A percentile compares a stretch with the other conserved stretches of the same genome.
Conservation (phyloP, 2,888 invertebrate species). For the Ectemnius lituratus region DNA sequence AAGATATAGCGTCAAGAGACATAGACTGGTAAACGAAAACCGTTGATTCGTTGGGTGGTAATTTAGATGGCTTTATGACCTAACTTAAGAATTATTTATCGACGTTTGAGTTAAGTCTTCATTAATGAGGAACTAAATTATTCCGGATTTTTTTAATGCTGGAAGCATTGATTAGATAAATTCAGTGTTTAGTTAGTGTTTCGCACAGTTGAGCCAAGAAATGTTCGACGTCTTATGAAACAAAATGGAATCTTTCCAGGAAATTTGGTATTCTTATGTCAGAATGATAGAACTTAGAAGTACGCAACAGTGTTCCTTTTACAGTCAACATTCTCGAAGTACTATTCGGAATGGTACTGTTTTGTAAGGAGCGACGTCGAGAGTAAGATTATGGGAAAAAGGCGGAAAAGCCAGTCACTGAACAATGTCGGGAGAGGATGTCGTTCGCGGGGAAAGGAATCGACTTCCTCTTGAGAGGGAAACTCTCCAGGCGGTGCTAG, state of each 20-base stretch:
- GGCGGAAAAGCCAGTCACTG: constrained; percentile 20
- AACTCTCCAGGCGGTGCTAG: constrained; percentile 37
- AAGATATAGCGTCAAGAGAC: constrained; percentile 54
- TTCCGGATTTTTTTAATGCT: background rate
- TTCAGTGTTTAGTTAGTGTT: too few relatives aligned
- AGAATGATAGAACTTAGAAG: background rate
- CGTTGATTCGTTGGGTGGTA: background rate
- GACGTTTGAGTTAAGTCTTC: background rate
- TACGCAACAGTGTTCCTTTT: background rate
- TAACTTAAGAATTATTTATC: constrained; percentile 6
- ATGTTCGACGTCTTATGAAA: too few relatives aligned
- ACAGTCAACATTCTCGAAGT: background rate
- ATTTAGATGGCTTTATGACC: background rate
- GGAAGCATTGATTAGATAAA: too few relatives aligned
- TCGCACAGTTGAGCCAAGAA: too few relatives aligned
- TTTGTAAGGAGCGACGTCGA: constrained; percentile 10
- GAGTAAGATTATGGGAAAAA: constrained; percentile 32
- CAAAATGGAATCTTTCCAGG: too few relatives aligned
- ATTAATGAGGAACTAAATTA: background rate
- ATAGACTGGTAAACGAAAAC: background rate
- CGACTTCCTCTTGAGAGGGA: constrained; percentile 52
- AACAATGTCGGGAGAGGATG: constrained; percentile 28
- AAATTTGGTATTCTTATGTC: background rate
- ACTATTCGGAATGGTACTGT: background rate
- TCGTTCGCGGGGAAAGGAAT: constrained; percentile 50